A percentile compares a stretch with the other conserved stretches of the same genome.
phyloP scores from a whole-genome alignment of 2,888 invertebrate species.

The Himalopsyche kuldschensis region DNA sequence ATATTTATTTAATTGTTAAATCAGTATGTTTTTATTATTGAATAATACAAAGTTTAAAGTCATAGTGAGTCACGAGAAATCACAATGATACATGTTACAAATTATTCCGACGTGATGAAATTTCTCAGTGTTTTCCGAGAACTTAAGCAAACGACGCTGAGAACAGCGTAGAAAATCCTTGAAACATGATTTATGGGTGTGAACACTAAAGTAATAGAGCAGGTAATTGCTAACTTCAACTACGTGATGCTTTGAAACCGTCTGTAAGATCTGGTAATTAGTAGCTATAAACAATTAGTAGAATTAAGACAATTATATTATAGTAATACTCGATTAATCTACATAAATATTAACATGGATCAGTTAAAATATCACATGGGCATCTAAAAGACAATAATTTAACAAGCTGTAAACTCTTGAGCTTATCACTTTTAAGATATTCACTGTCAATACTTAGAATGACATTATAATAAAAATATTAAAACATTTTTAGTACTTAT shows the following conservation, averaged over 20 bases:
- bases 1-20: too few species aligned
- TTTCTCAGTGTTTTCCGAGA: not conserved
- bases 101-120: not conserved
- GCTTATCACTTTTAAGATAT: too few species aligned
- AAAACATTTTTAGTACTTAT: too few species aligned
- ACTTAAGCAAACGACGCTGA: not conserved
- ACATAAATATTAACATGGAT: too few species aligned
- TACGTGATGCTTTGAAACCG: not conserved
- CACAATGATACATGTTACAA: not conserved
- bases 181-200: not conserved
- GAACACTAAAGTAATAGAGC: not conserved
- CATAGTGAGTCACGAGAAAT: not conserved
- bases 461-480: too few species aligned
- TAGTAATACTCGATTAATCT: too few species aligned
- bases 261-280: not conserved
- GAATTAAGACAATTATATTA: too few species aligned
- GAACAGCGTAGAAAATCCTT: not conserved
- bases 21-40: not conserved
- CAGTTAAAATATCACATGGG: too few species aligned
- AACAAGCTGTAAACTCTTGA: too few species aligned
- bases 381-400: too few species aligned
- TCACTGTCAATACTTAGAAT: too few species aligned
- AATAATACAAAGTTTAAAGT: not conserved
- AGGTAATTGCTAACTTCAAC: not conserved
- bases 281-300: not conserved